A percentile compares a stretch with the other conserved stretches of the same genome.
phyloP scores from a whole-genome alignment of 2,888 invertebrate species.

The Dyspetes luteomarginatus region DNA sequence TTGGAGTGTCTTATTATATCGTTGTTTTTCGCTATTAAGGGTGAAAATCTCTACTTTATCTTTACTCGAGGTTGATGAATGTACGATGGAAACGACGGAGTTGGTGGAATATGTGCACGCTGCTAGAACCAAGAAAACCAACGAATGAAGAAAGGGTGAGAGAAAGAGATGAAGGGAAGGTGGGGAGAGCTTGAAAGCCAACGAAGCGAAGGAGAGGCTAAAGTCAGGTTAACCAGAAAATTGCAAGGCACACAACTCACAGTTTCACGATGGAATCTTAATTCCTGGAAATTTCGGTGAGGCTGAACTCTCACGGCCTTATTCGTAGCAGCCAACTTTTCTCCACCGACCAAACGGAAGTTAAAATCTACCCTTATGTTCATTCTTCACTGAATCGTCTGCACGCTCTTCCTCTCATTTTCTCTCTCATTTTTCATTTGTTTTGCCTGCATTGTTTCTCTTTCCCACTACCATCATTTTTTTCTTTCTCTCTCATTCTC shows the following conservation, averaged over 20 bases:
- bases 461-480: constrained; percentile 18
- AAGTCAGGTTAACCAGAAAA: constrained; percentile 77
- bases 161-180: constrained; percentile 38
- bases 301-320: constrained; percentile 48
- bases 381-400: constrained; percentile 46
- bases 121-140: constrained; percentile 14
- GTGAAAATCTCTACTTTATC: constrained; percentile 12
- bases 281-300: constrained; percentile 68
- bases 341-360: constrained; percentile 42
- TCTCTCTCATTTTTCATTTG: background rate
- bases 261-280: constrained; percentile 77
- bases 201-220: constrained; percentile 58
- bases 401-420: constrained; percentile 1
- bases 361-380: constrained; percentile 56
- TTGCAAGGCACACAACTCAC: constrained; percentile 77
- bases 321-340: constrained; percentile 27
- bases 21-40: too few species aligned
- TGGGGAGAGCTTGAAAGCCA: constrained; percentile 43
- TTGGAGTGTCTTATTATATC: too few species aligned
- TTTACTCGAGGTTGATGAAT: constrained; percentile 47
- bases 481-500: constrained; percentile 69
- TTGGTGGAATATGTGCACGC: constrained; percentile 25
- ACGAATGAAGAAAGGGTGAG: constrained; percentile 66
- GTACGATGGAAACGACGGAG: constrained; percentile 35
- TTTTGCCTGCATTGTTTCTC: constrained; percentile 18